A percentile compares a stretch with the other conserved stretches of the same genome.
Conservation (phyloP, 2,888 invertebrate genomes). For the Trypoxylon attenuatum region DNA sequence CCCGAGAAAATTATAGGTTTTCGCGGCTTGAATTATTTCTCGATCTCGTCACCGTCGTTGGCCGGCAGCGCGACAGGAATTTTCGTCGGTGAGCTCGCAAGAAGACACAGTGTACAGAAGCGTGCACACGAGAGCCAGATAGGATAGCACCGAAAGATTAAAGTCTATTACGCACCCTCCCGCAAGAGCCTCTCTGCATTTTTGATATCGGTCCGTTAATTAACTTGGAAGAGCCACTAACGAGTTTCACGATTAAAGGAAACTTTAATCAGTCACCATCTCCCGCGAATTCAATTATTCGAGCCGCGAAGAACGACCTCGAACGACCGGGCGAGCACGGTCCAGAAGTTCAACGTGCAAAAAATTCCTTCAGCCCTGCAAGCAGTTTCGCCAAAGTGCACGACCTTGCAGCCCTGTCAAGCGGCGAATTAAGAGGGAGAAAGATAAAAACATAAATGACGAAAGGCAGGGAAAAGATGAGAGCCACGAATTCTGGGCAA, state of each 20-base stretch:
- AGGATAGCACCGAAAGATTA: background rate
- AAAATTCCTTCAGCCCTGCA: too few relatives aligned
- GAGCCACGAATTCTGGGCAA: too few relatives aligned
- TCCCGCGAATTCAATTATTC: slow-evolving; percentile 1
- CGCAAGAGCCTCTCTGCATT: background rate
- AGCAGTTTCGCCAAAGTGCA: too few relatives aligned
- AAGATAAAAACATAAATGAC: too few relatives aligned
- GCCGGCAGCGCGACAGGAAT: slow-evolving; percentile 7
- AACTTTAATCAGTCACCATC: slow-evolving; percentile 4
- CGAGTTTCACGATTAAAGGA: slow-evolving; percentile 2
- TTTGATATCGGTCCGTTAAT: background rate
- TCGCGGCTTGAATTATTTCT: slow-evolving; percentile 71
- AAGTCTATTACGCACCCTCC: background rate
- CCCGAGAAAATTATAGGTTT: slow-evolving; percentile 71
- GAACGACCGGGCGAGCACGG: background rate
- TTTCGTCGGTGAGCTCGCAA: slow-evolving; percentile 8
- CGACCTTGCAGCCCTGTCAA: background rate
- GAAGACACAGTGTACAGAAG: too few relatives aligned
- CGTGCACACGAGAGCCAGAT: too few relatives aligned
- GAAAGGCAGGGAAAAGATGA: slow-evolving; percentile 24
- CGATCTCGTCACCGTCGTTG: slow-evolving; percentile 30
- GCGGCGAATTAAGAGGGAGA: background rate
- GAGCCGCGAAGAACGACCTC: background rate
- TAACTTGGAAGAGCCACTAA: background rate
- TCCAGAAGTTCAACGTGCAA: background rate